Base-by-base conservation (phyloP, 2,797 vertebrate species). In the Aeoliscus strigatus region DNA sequence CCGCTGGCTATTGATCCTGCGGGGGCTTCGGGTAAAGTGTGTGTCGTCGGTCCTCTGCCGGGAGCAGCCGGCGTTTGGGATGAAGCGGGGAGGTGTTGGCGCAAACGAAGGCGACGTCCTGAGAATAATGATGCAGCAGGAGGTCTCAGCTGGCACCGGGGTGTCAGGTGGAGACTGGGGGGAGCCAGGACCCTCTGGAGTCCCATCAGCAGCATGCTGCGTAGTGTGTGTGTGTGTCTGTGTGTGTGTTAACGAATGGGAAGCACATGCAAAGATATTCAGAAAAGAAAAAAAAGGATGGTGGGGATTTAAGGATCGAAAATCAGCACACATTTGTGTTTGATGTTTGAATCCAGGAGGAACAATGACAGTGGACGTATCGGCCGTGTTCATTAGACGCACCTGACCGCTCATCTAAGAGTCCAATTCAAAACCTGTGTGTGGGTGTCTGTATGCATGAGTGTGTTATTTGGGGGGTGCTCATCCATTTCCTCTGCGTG, bases 111-210 rank as follows among this genome's bases (percentile, higher is more conserved):
- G n/a, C n/a, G n/a, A n/a, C n/a, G n/a, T n/a, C n/a, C n/a, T 26
- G 14, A 48, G 66, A 59, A 75, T 83, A 79, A 53, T 84, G 77
- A 83, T 79, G 51, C 39, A 40, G 52, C 34, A 16, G 25, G 16
- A 57, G 70, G 82, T 39, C 83, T 87, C 85, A 87, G 84, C 86
- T 89, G 88, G 74, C 53, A 56, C 21, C 13, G 27, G 40, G 66
- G 76, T 77, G 48, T 80, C 86, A 87, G 89, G 88, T 86, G 89
- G 89, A 80, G 81, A 71, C 60, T 44, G 79, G 73, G 57, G 71
- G 66, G 73, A 70, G 67, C 66, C 9, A 69, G 60, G 76, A 73
- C 60, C 69, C 80, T 73, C 81, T 53, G 51, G 76, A 81, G 83
- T 43, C 81, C 77, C 83, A 86, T 89, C 83, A 84, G 77, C 35